Evolutionary conservation across 2,797 vertebrate species (phyloP).

Genomic region (Chaunax sp.): DNA sequence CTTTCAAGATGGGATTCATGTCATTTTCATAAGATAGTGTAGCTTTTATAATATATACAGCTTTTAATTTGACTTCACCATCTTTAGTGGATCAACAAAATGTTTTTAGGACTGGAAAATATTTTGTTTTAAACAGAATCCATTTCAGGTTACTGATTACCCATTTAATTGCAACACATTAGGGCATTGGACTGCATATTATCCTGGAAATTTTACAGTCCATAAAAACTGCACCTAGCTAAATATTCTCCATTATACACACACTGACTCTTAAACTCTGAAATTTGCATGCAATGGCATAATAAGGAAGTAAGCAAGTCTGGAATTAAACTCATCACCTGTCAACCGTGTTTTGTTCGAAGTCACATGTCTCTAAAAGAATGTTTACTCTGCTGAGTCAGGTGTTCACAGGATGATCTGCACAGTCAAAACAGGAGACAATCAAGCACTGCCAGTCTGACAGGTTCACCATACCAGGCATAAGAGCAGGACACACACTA

Average conservation of each 20-base stretch:
- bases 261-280: too few species aligned
- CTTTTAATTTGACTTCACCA: conserved; percentile 29
- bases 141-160: neutral
- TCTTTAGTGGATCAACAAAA: conserved; percentile 9
- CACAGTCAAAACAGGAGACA: conserved; percentile 7
- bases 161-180: neutral
- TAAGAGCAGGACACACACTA: neutral
- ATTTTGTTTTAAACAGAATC: neutral
- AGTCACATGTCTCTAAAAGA: neutral
- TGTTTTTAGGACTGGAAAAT: conserved; percentile 3
- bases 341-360: neutral
- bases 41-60: conserved; percentile 9
- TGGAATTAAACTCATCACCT: neutral
- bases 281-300: neutral
- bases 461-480: conserved; percentile 30
- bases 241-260: neutral
- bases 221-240: neutral
- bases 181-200: neutral
- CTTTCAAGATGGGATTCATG: conserved; percentile 7
- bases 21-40: conserved; percentile 12
- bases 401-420: neutral
- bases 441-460: conserved; percentile 50
- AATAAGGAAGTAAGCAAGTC: conserved; percentile 18
- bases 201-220: neutral
- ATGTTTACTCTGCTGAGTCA: conserved; percentile 29